Conservation (phyloP, 2,888 invertebrate species). For the Lepidochrysops patricia region DNA sequence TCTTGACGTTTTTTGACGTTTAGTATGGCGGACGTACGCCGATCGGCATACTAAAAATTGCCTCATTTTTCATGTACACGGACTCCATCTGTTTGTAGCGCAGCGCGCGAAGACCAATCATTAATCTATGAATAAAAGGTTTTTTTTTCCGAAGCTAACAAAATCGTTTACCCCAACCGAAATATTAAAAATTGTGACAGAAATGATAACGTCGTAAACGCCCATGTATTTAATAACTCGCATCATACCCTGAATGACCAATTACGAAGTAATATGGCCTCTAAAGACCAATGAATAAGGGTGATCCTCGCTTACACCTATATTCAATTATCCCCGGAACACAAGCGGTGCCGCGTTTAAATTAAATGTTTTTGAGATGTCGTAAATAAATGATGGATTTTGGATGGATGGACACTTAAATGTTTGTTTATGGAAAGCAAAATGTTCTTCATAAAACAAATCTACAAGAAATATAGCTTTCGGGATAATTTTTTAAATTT, state of each 20-base stretch:
- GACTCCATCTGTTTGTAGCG: no score
- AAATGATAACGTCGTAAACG: neutral
- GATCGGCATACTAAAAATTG: no score
- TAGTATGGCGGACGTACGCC: no score
- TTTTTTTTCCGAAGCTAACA: neutral
- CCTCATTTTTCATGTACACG: no score
- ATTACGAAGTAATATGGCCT: neutral
- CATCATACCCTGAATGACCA: neutral
- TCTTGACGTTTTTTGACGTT: no score
- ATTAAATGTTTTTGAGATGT: neutral
- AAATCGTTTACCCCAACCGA: neutral
- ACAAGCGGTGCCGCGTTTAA: slow-evolving; percentile 13
- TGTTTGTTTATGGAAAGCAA: no score
- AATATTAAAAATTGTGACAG: neutral
- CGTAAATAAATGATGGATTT: slow-evolving; percentile 11
- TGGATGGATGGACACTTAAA: no score
- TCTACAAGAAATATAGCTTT: no score
- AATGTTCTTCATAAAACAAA: no score
- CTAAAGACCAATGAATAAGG: neutral
- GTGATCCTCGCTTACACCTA: neutral
- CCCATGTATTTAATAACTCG: neutral
- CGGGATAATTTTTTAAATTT: no score
- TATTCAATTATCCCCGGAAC: slow-evolving; percentile 12
- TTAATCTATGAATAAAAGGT: no score
- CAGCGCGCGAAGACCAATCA: no score